Evolutionary conservation across 2,797 vertebrate genomes (phyloP).

Genomic region (Ctenopoma kingsleyae): DNA sequence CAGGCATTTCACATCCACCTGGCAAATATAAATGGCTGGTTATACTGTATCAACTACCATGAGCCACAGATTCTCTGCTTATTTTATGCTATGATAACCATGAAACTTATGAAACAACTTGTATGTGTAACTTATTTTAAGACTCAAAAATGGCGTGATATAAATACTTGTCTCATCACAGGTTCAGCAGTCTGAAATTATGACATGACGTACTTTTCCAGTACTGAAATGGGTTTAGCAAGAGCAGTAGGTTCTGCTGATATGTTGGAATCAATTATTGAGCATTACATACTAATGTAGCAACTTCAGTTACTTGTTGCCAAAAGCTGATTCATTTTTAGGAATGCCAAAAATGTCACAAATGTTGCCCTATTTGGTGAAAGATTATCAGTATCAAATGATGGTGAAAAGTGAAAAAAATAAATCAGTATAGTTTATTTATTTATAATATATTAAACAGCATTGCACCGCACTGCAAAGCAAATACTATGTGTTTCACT

Average conservation of each 20-base stretch:
- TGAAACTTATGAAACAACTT: slow-evolving; percentile 33
- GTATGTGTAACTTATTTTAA: slow-evolving; percentile 13
- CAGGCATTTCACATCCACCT: slow-evolving; percentile 82
- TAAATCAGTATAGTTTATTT: slow-evolving; percentile 25
- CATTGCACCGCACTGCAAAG: neutral
- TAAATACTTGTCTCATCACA: slow-evolving; percentile 36
- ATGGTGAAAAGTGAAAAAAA: slow-evolving; percentile 12
- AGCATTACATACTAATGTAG: slow-evolving; percentile 58
- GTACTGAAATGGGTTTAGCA: slow-evolving; percentile 35
- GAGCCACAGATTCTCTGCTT: slow-evolving; percentile 46
- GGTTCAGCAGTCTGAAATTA: slow-evolving; percentile 15
- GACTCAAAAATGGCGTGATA: slow-evolving; percentile 12
- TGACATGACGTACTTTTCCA: slow-evolving; percentile 48
- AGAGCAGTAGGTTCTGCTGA: slow-evolving; percentile 43
- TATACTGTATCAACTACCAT: slow-evolving; percentile 64
- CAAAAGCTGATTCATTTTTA: slow-evolving; percentile 63
- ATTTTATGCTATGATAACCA: slow-evolving; percentile 48
- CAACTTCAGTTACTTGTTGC: slow-evolving; percentile 58
- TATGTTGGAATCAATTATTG: slow-evolving; percentile 63
- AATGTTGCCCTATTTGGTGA: slow-evolving; percentile 67
- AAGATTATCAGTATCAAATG: slow-evolving; percentile 47
- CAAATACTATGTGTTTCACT: slow-evolving; percentile 5
- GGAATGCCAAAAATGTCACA: slow-evolving; percentile 56
- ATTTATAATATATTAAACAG: slow-evolving; percentile 12
- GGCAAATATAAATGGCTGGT: slow-evolving; percentile 75